Base-by-base conservation (phyloP, 2,113 vertebrate genomes). In the Passerina amoena region DNA sequence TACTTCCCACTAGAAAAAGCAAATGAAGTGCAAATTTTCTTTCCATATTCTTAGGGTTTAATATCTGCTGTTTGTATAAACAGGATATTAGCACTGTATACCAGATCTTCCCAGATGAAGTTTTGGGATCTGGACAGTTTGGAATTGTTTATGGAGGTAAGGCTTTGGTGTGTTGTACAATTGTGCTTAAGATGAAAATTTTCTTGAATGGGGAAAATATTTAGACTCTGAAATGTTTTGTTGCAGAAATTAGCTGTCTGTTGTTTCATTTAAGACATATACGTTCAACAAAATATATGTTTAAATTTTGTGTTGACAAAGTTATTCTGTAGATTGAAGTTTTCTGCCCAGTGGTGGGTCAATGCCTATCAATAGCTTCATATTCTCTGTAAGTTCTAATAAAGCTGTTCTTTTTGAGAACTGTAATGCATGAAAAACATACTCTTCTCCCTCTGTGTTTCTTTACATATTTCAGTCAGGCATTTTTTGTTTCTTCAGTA, bases 61-160 rank as follows among this genome's bases (percentile, higher is more conserved):
- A 83, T 90, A 92, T 92, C 53, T 79, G 3, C 38, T 96, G 44
- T 83, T 95, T 96, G 16, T 25, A 53, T 95, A 71, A 82, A 45
- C 94, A 99, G 99, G 99, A 99, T 70, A 99, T 99, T 90, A 99
- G 99, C 95, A 99, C 99, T 13, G 98, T 99, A 5, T 99, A 99
- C 94, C 99, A 99, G 92, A 99, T 99, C 97, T 99, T 99, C 94
- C 99, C 99, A 42, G 99, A 99, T 75, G 99, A 99, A 93, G 99
- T 99, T 68, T 95, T 99, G 20, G 99, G 99, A 54, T 99, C 99
- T 11, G 99, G 99, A 83, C 99, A 99, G 88, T 99, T 99, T 97
- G 99, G 99, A 77, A 99, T 99, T 96, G 99, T 99, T 79, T 99
- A 99, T 53, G 99, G 99, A 98, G 99, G 99, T 99, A 98, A 95